Evolutionary conservation across 2,888 invertebrate species (phyloP).

Genomic region (Drosophila mettleri): DNA sequence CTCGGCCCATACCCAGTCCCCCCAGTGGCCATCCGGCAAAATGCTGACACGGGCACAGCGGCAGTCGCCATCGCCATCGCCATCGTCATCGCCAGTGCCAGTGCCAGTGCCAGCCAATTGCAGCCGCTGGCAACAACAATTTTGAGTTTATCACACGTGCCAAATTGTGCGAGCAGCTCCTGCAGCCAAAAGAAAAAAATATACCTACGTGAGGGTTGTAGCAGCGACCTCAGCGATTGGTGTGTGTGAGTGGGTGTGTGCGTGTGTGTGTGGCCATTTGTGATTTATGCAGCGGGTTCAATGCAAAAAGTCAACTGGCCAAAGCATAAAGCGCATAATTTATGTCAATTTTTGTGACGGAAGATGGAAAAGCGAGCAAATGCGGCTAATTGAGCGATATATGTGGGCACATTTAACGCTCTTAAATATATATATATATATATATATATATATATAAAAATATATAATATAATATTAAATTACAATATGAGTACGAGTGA

Average conservation of each 20-base stretch:
- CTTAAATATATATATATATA: neutral
- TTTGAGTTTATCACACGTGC: constrained; percentile 79
- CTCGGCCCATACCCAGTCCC: constrained; percentile 3
- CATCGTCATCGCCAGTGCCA: neutral
- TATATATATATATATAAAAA: no score
- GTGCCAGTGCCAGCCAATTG: constrained; percentile 52
- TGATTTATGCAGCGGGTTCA: constrained; percentile 76
- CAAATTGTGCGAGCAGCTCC: constrained; percentile 75
- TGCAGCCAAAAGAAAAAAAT: constrained; percentile 51
- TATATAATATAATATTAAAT: neutral
- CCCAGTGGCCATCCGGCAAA: constrained; percentile 30
- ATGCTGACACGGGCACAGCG: constrained; percentile 67
- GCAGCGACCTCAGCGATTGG: constrained; percentile 22
- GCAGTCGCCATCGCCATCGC: neutral
- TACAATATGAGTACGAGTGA: neutral
- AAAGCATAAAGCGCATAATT: constrained; percentile 72
- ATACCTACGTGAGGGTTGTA: constrained; percentile 66
- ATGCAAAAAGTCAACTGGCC: constrained; percentile 76
- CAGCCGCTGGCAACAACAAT: constrained; percentile 68
- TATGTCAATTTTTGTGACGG: constrained; percentile 57
- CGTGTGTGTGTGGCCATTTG: constrained; percentile 35
- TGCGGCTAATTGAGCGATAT: constrained; percentile 66
- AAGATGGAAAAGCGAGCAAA: constrained; percentile 33
- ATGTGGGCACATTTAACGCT: constrained; percentile 14
- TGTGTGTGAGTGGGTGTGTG: constrained; percentile 8